Evolutionary conservation across 1,140 invertebrate genomes (phyloP).

Genomic region (Uloborus diversus): DNA sequence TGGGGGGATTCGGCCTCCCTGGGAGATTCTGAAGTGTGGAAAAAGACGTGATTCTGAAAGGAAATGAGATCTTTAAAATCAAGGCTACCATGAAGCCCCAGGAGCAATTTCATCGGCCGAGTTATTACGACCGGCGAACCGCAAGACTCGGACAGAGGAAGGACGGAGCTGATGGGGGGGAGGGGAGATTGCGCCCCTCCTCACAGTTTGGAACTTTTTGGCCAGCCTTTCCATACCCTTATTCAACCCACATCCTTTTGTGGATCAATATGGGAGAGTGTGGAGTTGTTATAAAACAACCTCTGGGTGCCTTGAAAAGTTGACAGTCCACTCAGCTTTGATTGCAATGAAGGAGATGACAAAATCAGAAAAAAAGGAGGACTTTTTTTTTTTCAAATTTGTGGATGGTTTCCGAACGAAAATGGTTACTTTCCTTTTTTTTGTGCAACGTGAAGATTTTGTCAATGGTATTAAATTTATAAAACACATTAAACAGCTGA

Average conservation of each 20-base stretch:
- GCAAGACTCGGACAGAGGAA: background rate
- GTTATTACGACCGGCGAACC: constrained; percentile 52
- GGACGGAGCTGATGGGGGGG: background rate
- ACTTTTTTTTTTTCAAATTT: too few relatives aligned
- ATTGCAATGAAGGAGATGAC: constrained; percentile 8
- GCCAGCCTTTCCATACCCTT: background rate
- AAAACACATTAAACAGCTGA: too few relatives aligned
- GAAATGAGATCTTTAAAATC: constrained; percentile 56
- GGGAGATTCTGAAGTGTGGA: background rate
- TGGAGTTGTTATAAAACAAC: constrained; percentile 28
- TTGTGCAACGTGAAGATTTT: too few relatives aligned
- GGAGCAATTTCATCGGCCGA: constrained; percentile 42
- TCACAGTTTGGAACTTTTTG: background rate
- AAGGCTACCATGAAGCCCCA: constrained; percentile 9
- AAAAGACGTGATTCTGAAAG: constrained; percentile 54
- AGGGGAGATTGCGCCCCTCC: background rate
- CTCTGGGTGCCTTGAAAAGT: background rate
- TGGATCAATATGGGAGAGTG: constrained; percentile 34
- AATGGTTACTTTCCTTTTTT: too few relatives aligned
- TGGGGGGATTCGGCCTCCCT: background rate
- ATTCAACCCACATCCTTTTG: background rate
- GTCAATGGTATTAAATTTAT: too few relatives aligned
- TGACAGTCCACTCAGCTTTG: constrained; percentile 48
- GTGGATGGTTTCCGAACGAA: too few relatives aligned
- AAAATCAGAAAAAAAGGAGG: background rate